A percentile compares a stretch with the other conserved stretches of the same genome.
Conservation (phyloP, 2,888 invertebrate species). For the Nasonia oneida region DNA sequence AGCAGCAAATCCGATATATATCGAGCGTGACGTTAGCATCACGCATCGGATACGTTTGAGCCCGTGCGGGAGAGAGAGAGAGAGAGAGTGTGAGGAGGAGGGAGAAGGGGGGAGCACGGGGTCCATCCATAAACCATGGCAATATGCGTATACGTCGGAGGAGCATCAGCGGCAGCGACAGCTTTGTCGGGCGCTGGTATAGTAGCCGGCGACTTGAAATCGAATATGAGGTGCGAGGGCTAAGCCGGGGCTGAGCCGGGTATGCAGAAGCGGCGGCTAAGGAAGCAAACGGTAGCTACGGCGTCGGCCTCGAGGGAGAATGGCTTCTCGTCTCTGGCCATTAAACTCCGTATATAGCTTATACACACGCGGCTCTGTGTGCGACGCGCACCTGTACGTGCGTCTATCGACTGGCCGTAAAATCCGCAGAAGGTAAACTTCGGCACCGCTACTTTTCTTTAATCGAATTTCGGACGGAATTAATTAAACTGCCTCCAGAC, state of each 20-base stretch:
- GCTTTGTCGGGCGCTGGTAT: slow-evolving; percentile 19
- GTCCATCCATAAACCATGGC: slow-evolving; percentile 37
- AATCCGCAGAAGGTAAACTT: slow-evolving; percentile 49
- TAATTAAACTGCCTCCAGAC: slow-evolving; percentile 37
- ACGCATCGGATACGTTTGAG: background rate
- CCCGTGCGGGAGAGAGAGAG: background rate
- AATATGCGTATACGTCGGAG: slow-evolving; percentile 18
- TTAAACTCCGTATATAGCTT: slow-evolving; percentile 62
- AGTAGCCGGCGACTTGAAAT: slow-evolving; percentile 67
- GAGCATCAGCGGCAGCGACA: slow-evolving; percentile 10
- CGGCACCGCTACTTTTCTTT: slow-evolving; percentile 31
- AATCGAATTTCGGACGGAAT: slow-evolving; percentile 54
- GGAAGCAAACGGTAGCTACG: slow-evolving; percentile 70
- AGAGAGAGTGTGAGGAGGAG: too few relatives aligned
- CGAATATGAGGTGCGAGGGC: slow-evolving; percentile 73
- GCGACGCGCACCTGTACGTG: background rate
- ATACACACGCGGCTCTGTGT: background rate
- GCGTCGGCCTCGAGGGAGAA: slow-evolving; percentile 58
- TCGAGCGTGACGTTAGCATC: slow-evolving; percentile 21
- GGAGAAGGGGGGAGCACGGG: background rate
- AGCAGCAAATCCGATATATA: slow-evolving; percentile 42
- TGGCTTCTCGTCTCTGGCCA: slow-evolving; percentile 71
- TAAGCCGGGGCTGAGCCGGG: slow-evolving; percentile 68
- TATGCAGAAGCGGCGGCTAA: slow-evolving; percentile 57
- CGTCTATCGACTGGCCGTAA: slow-evolving; percentile 35